Conservation (phyloP, 2,797 vertebrate genomes). For the Gymnocypris eckloni region DNA sequence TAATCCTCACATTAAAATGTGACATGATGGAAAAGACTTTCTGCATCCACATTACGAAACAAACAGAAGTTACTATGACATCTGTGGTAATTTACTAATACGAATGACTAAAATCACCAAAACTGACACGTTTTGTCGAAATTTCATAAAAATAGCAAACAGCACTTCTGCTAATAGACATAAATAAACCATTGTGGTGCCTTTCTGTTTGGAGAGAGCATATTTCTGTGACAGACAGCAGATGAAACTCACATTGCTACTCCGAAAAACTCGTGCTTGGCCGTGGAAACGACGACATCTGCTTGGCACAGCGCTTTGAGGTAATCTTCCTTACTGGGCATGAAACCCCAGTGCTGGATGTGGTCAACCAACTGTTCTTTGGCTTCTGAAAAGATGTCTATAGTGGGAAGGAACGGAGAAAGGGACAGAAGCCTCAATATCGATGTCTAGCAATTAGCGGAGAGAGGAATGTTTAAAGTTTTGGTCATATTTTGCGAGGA, state of each 20-base stretch:
- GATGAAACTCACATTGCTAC: constrained; percentile 92
- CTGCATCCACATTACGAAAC: background rate
- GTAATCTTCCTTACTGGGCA: constrained; percentile 88
- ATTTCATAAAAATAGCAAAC: constrained; percentile 17
- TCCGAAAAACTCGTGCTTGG: constrained; percentile 97
- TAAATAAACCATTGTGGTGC: constrained; percentile 21
- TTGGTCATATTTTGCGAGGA: constrained; percentile 41
- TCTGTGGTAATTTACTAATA: background rate
- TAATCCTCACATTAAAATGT: background rate
- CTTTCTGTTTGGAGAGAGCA: constrained; percentile 37
- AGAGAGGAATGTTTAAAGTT: constrained; percentile 56
- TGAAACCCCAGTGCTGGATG: constrained; percentile 91
- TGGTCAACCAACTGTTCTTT: constrained; percentile 78
- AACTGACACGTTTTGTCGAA: background rate
- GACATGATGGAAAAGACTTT: background rate
- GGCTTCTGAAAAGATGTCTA: constrained; percentile 89
- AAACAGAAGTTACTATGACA: background rate
- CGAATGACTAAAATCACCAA: background rate
- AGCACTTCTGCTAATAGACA: background rate
- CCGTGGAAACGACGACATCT: constrained; percentile 95
- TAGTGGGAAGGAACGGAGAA: constrained; percentile 60
- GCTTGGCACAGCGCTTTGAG: constrained; percentile 85
- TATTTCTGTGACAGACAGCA: constrained; percentile 57
- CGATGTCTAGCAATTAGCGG: constrained; percentile 41
- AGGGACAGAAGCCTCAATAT: constrained; percentile 47